Base-by-base conservation (phyloP, 1,140 invertebrate species). In the Drosophila pectinifera region DNA sequence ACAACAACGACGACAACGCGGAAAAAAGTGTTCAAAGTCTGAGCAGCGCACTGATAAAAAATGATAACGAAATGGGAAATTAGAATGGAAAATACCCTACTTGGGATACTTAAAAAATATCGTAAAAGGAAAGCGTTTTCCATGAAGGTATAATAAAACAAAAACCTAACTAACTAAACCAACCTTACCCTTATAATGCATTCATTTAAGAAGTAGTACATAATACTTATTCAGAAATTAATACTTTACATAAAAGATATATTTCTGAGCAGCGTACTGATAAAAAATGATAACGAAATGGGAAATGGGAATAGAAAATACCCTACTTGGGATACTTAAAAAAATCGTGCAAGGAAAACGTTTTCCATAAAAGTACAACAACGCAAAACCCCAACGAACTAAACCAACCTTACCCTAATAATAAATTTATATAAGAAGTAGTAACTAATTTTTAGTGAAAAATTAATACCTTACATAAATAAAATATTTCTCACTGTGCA, bases 1-100 rank as follows among this genome's bases (percentile, higher is more conserved):
- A 68, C 64, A 65, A 56, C 72, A 58, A 41, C 48, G 56, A 45
- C 39, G 51, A 65, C 34, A 42, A 34, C 10, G 64, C 24, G 34
- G 11, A 46, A 36, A 56, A 57, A 74, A 69, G 64, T 62, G 45
- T 41, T 41, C 63, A 75, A 53, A 41, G 57, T 34, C 54, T 46
- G 31, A 22, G 22, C 57, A 55, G 43, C 22, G 16, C 62, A 64
- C 39, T 26, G 18, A 42, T 34, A 36, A 16, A 14, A 38, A 64
- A 26, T 14, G 7, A 38, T 16, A 24, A 4, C 1, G 7, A 20
- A 20, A 14, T 43, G 5, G 8, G 1, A 13, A 18, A 2, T 14
- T 51, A 0, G 13, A 31, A 0, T 0, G 11, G 11, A 20, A 14
- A 34, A 8, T 13, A 22, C 4, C 1, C 0, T 13, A 10, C 0